Conservation (phyloP, 1,140 invertebrate genomes). For the Drosophila ambigua region DNA sequence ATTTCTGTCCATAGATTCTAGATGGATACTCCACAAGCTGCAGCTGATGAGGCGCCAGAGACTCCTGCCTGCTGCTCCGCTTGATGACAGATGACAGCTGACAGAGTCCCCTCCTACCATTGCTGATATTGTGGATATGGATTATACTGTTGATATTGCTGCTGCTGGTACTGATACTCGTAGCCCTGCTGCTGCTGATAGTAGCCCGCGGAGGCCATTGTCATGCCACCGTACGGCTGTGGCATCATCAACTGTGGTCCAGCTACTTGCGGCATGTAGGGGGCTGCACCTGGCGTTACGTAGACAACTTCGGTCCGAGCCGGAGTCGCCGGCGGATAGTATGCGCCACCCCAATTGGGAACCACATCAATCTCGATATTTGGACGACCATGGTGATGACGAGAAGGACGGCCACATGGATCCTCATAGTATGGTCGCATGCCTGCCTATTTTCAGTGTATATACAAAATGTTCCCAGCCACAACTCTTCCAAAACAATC, state of each 20-base stretch:
- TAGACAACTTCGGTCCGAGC: constrained; percentile 67
- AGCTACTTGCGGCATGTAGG: constrained; percentile 34
- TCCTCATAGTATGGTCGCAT: constrained; percentile 74
- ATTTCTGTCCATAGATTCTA: too few relatives aligned
- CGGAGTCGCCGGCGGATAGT: constrained; percentile 65
- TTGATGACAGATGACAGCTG: too few relatives aligned
- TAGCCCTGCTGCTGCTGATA: constrained; percentile 67
- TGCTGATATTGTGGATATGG: constrained; percentile 52
- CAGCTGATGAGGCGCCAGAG: too few relatives aligned
- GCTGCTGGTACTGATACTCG: constrained; percentile 59
- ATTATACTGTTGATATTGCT: constrained; percentile 40
- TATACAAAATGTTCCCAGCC: not conserved
- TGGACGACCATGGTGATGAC: constrained; percentile 77
- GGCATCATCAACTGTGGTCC: constrained; percentile 48
- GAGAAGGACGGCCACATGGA: constrained; percentile 69
- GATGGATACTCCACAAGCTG: too few relatives aligned
- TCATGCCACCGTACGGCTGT: constrained; percentile 56
- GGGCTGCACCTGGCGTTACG: constrained; percentile 46
- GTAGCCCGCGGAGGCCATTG: constrained; percentile 46
- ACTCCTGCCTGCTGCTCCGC: too few relatives aligned
- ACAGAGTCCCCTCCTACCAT: constrained; percentile 27
- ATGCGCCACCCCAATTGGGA: constrained; percentile 68
- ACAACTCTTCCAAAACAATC: constrained; percentile 19
- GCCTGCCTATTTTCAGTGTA: constrained; percentile 15
- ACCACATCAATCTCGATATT: constrained; percentile 80